Evolutionary conservation across 23 tunicate species (phyloP), one percentile per base, ranked within the genome.

Genomic region (Styela plicata): DNA sequence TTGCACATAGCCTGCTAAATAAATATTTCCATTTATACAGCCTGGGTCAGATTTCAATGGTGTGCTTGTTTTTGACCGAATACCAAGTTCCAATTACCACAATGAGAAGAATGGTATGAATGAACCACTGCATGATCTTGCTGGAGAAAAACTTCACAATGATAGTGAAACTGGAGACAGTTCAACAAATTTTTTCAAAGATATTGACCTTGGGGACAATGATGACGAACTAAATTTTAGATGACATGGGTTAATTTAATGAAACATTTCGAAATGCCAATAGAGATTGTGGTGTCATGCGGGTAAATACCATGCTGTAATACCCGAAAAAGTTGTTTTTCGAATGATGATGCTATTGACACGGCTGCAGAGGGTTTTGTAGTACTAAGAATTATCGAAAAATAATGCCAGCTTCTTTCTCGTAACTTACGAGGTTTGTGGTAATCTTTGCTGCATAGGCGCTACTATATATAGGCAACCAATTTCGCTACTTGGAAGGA

Each of bases 1-100:
- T 31, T 31, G 36, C 5, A 27, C 34, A 3, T 19, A 17, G 26
- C 10, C 36, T 28, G 22, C 70, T 24, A 31, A 2, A 34, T 69
- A 10, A 3, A n/a, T 31, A 31, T 36, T 52, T 34, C 64, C 64
- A 16, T 22, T 2, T 25, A 16, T 37, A 31, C 22, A 90, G 95
- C 85, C 86, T n/a, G 95, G 85, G 35, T 81, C 89, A 35, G 86
- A 87, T 24, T 63, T 90, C 27, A 89, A 86, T 69, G 95, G 95
- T 35, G 85, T 90, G 23, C 83, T 90, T 24, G 95, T 90, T 22
- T 90, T 90, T 78, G 78, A 90, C 37, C 83, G 77, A 16, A 28
- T 71, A 34, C 77, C 77, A 30, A 3, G 17, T 3, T 28, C 77
- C 3, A 30, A 71, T 71, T 71, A 71, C 29, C 18, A 29, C 77